phyloP scores from a whole-genome alignment of 2,797 vertebrate genomes.

The Synanceia verrucosa region DNA sequence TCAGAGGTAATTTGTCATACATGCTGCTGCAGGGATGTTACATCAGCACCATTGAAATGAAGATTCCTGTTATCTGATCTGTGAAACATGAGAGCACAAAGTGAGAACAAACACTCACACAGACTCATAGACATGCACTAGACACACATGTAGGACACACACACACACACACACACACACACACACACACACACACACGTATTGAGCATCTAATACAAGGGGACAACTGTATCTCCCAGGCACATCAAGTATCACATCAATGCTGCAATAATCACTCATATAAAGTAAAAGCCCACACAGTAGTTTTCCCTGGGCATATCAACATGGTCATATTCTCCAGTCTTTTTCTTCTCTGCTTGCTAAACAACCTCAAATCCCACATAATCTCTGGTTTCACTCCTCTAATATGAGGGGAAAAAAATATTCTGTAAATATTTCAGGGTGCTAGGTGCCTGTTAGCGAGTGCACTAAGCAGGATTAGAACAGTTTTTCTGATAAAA shows the following conservation, averaged over 20 bases:
- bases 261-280: slow-evolving; percentile 18
- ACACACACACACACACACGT: neutral
- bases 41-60: slow-evolving; percentile 39
- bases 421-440: slow-evolving; percentile 62
- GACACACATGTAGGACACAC: slow-evolving; percentile 16
- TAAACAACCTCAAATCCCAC: slow-evolving; percentile 56
- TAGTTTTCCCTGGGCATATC: slow-evolving; percentile 10
- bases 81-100: slow-evolving; percentile 53
- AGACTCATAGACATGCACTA: neutral
- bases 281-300: neutral
- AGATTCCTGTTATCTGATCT: slow-evolving; percentile 49
- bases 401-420: slow-evolving; percentile 44
- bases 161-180: neutral
- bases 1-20: slow-evolving; percentile 33
- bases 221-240: slow-evolving; percentile 36
- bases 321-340: slow-evolving; percentile 6
- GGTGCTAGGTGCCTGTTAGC: slow-evolving; percentile 61
- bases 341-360: slow-evolving; percentile 25
- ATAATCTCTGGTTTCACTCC: slow-evolving; percentile 64
- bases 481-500: slow-evolving; percentile 56
- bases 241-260: slow-evolving; percentile 52
- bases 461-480: slow-evolving; percentile 71
- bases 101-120: slow-evolving; percentile 13
- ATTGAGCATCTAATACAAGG: slow-evolving; percentile 24
- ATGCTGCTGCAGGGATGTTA: slow-evolving; percentile 31